phyloP scores from a whole-genome alignment of 1,140 invertebrate genomes.

The Sycophaga agraensis region DNA sequence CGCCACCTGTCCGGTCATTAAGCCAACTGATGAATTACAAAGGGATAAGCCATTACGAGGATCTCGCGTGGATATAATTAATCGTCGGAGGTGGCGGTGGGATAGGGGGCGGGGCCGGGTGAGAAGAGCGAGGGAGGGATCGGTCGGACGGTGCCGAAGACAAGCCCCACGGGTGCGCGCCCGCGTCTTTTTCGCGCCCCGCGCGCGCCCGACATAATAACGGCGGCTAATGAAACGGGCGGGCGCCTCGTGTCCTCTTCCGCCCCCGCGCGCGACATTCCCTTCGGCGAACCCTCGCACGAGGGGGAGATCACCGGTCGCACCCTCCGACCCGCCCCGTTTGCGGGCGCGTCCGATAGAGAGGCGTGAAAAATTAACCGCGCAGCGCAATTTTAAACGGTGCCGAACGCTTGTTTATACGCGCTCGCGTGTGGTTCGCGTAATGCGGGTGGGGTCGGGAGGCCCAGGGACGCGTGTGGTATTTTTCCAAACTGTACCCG shows the following conservation, averaged over 20 bases:
- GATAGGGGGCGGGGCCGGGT: no score
- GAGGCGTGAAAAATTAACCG: conserved; percentile 18
- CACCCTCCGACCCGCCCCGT: no score
- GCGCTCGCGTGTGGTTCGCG: background rate
- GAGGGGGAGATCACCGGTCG: background rate
- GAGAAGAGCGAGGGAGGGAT: no score
- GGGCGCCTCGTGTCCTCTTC: background rate
- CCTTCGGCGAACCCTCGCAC: conserved; percentile 5
- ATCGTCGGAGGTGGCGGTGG: no score
- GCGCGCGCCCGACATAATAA: conserved; percentile 12
- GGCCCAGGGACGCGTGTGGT: no score
- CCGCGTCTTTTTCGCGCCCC: conserved; percentile 3
- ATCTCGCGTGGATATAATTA: conserved; percentile 1
- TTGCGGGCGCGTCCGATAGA: no score
- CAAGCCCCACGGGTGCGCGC: background rate
- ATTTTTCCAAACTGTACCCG: no score
- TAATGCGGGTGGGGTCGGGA: background rate
- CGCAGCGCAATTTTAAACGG: background rate
- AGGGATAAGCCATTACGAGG: background rate
- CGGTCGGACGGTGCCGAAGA: no score
- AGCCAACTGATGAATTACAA: conserved; percentile 6
- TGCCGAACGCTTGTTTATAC: conserved; percentile 2
- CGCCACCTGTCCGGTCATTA: background rate
- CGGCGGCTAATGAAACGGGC: conserved; percentile 20
- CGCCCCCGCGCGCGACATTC: background rate